Conservation (phyloP, 1,140 invertebrate genomes). For the Harlomillsia oculata region DNA sequence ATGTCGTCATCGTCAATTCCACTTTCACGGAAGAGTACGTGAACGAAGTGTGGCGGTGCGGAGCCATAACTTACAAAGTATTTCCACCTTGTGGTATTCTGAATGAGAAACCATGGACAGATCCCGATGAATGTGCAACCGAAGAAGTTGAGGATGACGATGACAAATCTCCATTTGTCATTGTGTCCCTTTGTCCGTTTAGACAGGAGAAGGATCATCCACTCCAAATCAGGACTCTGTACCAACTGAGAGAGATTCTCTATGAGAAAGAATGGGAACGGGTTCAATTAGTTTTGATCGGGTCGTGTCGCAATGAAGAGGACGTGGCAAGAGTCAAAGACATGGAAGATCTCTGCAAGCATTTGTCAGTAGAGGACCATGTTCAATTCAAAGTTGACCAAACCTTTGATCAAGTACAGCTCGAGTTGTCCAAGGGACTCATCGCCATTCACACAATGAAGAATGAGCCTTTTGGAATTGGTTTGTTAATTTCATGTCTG, state of each 20-base stretch:
- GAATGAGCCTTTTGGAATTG: conserved; percentile 99
- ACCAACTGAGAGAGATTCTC: conserved; percentile 57
- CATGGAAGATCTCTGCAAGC: conserved; percentile 68
- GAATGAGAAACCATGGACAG: too few species aligned
- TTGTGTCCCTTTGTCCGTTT: conserved; percentile 91
- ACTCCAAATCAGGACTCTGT: conserved; percentile 76
- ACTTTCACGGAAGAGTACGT: conserved; percentile 94
- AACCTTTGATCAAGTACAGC: conserved; percentile 66
- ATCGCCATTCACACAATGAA: conserved; percentile 96
- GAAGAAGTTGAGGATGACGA: conserved; percentile 45
- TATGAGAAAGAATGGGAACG: conserved; percentile 59
- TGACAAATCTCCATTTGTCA: conserved; percentile 46
- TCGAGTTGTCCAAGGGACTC: conserved; percentile 57
- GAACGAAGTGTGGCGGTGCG: conserved; percentile 67
- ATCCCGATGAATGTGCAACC: conserved; percentile 65
- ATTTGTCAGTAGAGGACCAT: conserved; percentile 70
- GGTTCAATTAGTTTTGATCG: conserved; percentile 67
- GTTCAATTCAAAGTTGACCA: conserved; percentile 80
- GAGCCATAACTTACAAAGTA: conserved; percentile 63
- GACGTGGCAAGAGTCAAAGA: conserved; percentile 73
- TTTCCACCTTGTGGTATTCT: conserved; percentile 97
- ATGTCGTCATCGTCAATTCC: conserved; percentile 92
- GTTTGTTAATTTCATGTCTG: conserved; percentile 43
- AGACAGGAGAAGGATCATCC: conserved; percentile 95
- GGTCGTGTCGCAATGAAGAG: conserved; percentile 77